Conservation (phyloP, 2,888 invertebrate genomes). For the Cactoblastis cactorum region DNA sequence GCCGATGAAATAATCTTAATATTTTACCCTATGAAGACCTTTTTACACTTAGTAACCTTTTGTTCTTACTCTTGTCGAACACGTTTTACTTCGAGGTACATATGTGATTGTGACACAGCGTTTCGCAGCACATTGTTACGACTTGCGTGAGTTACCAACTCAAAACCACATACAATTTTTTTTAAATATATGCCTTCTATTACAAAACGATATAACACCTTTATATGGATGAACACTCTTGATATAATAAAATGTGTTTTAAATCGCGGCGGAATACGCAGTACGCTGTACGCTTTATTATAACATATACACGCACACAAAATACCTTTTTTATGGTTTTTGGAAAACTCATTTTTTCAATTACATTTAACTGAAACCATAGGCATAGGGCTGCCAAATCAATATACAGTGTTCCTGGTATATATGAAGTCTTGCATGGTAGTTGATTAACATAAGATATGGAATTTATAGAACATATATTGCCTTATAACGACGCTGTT, state of each 20-base stretch:
- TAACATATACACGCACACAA: neutral
- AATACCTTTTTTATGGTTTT: neutral
- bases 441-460: conserved; percentile 19
- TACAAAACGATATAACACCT: neutral
- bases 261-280: neutral
- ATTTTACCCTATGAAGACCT: too few relatives aligned
- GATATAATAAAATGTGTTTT: neutral
- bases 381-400: conserved; percentile 76
- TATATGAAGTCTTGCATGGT: conserved; percentile 19
- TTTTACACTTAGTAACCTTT: too few relatives aligned
- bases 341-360: conserved; percentile 14
- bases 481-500: neutral
- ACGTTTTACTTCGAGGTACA: too few relatives aligned
- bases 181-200: neutral
- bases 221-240: neutral
- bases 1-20: too few relatives aligned
- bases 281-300: neutral
- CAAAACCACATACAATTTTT: neutral
- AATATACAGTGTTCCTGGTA: conserved; percentile 52
- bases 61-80: too few relatives aligned
- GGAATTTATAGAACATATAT: neutral
- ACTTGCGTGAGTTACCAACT: neutral
- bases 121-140: neutral
- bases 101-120: too few relatives aligned
- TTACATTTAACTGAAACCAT: conserved; percentile 37